Base-by-base conservation (phyloP, 92 coral and sea anemone genomes). In the Porites evermanni region DNA sequence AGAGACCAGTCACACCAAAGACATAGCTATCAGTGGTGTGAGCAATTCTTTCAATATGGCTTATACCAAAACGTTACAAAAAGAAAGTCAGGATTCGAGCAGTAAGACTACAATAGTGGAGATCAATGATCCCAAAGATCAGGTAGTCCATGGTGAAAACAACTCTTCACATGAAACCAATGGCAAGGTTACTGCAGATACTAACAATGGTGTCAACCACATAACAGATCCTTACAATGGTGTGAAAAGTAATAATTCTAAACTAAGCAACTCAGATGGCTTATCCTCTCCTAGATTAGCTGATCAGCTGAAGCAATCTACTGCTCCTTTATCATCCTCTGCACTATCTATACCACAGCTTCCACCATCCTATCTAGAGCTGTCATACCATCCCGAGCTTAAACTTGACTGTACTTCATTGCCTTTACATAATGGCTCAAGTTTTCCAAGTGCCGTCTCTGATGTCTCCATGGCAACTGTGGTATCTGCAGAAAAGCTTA, bases 381-480 rank as follows among this genome's bases (percentile, higher is more conserved):
- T 97, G 64, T 84, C 89, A 74, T 95, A 89, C 81, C 89, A 89
- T 52, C 88, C 90, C 8, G 91, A 81, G 56, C 81, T 67, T 60
- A 75, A 87, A 69, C 21, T 18, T 70, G 91, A 85, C 54, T 23
- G 75, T 18, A 12, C 86, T 13, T 3, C 72, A 19, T 2, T 67
- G 52, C 80, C 88, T 19, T 64, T 86, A 17, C 90, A 85, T 61
- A 89, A 79, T 17, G 91, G 87, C 19, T 84, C 81, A 23, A 80
- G 77, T 74, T 94, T 94, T 47, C 94, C 95, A 2, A 87, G 95
- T 83, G 93, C 88, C 6, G 67, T 82, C 14, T 86, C 95, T 61
- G 81, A 85, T 18, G 79, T 97, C 26, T 84, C 97, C 53, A 78
- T 77, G 93, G 92, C 98, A 90, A 95, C 91, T n/a, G 74, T 97